Evolutionary conservation across 2,888 invertebrate species (phyloP).

Genomic region (Tubulanus polymorphus): DNA sequence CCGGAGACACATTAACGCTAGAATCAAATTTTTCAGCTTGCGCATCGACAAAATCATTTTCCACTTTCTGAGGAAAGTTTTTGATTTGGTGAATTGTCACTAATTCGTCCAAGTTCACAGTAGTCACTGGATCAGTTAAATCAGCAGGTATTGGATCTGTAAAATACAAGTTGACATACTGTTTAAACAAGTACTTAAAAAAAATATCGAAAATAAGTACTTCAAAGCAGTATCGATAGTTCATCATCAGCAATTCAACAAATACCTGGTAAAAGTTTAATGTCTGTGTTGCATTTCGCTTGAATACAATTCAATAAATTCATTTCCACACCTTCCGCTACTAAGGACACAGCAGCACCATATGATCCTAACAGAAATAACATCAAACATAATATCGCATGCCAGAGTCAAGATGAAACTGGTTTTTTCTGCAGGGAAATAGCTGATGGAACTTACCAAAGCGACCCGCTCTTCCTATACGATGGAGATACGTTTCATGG

Average conservation of each 20-base stretch:
- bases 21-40: too few relatives aligned
- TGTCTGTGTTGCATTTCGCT: constrained; percentile 38
- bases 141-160: constrained; percentile 43
- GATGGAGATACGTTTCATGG: constrained; percentile 73
- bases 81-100: constrained; percentile 36
- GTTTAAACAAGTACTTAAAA: not conserved
- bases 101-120: constrained; percentile 32
- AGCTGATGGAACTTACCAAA: constrained; percentile 64
- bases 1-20: too few relatives aligned
- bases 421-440: too few relatives aligned
- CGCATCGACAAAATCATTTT: too few relatives aligned
- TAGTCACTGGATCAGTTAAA: constrained; percentile 27
- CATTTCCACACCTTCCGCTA: constrained; percentile 64
- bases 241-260: not conserved
- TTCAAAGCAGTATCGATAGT: not conserved
- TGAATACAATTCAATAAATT: constrained; percentile 34
- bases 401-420: too few relatives aligned
- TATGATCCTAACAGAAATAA: constrained; percentile 57
- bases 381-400: too few relatives aligned
- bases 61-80: too few relatives aligned
- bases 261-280: constrained; percentile 42
- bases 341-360: constrained; percentile 74
- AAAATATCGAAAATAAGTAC: not conserved
- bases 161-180: constrained; percentile 2
- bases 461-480: constrained; percentile 92